A percentile compares a stretch with the other conserved stretches of the same genome.
Evolutionary conservation across 2,113 vertebrate species (phyloP).

Genomic region (Alethe diademata): DNA sequence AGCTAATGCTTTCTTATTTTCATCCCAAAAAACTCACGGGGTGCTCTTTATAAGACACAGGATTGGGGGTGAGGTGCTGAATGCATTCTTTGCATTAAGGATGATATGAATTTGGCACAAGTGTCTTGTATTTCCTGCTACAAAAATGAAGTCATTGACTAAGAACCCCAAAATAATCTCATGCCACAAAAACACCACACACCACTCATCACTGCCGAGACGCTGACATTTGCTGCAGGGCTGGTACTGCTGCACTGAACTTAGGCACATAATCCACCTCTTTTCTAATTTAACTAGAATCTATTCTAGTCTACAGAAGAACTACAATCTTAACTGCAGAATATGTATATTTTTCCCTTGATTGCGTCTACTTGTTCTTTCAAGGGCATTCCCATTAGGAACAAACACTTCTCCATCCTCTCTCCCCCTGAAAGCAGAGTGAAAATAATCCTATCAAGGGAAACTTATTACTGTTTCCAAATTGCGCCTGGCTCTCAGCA

Average conservation of each 20-base stretch:
- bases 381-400: constrained; percentile 66
- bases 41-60: not conserved
- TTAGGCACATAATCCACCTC: not conserved
- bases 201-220: not conserved
- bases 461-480: constrained; percentile 73
- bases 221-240: not conserved
- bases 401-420: constrained; percentile 51
- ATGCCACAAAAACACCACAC: not conserved
- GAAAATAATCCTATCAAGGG: constrained; percentile 73
- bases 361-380: constrained; percentile 65
- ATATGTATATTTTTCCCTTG: constrained; percentile 62
- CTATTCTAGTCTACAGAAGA: constrained; percentile 32
- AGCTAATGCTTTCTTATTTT: not conserved
- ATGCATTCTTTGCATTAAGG: not conserved
- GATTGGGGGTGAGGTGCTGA: not conserved
- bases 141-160: not conserved
- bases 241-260: not conserved
- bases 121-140: not conserved
- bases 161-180: constrained; percentile 2
- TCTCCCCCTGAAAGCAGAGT: constrained; percentile 66
- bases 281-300: constrained; percentile 49
- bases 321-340: constrained; percentile 44
- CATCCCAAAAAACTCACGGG: not conserved
- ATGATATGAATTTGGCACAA: not conserved
- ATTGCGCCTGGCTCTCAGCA: constrained; percentile 67